phyloP scores from a whole-genome alignment of 2,797 vertebrate genomes.

The Nannoperca obscura region DNA sequence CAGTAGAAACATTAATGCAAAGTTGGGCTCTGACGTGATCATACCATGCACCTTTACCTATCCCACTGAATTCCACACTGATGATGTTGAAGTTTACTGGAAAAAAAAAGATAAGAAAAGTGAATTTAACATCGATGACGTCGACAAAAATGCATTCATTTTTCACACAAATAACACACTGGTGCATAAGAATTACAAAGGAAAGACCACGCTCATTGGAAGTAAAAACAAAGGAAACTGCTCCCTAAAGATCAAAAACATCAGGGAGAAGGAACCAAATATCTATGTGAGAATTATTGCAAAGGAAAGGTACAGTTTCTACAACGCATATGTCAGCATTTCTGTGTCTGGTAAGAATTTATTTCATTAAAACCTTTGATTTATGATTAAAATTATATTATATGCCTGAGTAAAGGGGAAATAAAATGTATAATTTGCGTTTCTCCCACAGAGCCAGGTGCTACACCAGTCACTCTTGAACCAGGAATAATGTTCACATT shows the following conservation, averaged over 20 bases:
- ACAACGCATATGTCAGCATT: fast-evolving
- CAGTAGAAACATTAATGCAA: fast-evolving
- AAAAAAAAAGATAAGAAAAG: fast-evolving
- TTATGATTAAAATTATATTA: not conserved
- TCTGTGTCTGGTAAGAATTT: conserved; percentile 24
- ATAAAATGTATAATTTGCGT: not conserved
- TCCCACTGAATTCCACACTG: fast-evolving
- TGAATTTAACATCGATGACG: fast-evolving
- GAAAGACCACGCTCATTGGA: conserved; percentile 39
- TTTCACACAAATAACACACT: conserved; percentile 13
- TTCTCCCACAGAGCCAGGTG: not conserved
- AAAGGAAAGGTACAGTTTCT: conserved; percentile 18
- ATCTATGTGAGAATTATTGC: conserved; percentile 53
- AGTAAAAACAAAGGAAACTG: not conserved
- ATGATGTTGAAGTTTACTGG: conserved; percentile 50
- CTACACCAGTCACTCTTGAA: fast-evolving
- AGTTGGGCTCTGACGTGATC: fast-evolving
- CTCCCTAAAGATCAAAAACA: conserved; percentile 36
- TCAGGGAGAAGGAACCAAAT: fast-evolving
- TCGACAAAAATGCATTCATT: not conserved
- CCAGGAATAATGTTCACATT: conserved; percentile 31
- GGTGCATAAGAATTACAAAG: conserved; percentile 34
- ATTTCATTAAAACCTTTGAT: not conserved
- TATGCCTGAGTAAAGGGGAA: not conserved
- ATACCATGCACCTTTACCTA: conserved; percentile 37